Evolutionary conservation across 2,113 vertebrate species (phyloP), one percentile per base, ranked within the genome.

Genomic region (Thinocorus orbignyianus): DNA sequence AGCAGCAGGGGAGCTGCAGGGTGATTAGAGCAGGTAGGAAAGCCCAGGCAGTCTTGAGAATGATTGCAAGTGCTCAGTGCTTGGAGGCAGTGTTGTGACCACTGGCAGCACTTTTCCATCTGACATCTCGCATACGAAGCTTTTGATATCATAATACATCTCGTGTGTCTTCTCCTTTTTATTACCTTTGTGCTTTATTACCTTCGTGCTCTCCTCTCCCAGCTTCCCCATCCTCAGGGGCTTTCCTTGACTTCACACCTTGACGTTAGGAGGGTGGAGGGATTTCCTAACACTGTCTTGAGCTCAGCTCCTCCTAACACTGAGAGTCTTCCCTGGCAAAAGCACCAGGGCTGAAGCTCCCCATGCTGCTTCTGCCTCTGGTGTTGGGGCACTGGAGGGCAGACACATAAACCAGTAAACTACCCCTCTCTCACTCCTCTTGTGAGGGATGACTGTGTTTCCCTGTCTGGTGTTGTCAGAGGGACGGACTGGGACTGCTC

Each of bases 191-290:
- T 26, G 35, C 28, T 26, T 79, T 57, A 35, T 69, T 90, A 31
- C 54, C 57, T 79, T 82, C 11, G 3, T 26, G 35, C 28, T 26
- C 57, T 66, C 5, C 41, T 52, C 26, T 79, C n/a, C 16, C 35
- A 23, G 28, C 35, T 79, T 81, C 73, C n/a, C 55, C 30, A 19
- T 55, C 46, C 42, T 62, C 0, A 0, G 39, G 87, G 44, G 39
- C 55, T 88, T 68, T 35, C 48, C 54, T 64, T 35, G 57, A 11
- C 28, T 70, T 42, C 70, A 72, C 76, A 37, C 62, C 54, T 54
- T 28, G 16, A 3, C 9, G 2, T n/a, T 37, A 3, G 35, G 28
- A n/a, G 55, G 60, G 4, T 19, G n/a, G 35, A 4, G 3, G 2
- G 9, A 30, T 62, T 69, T 35, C 42, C 49, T n/a, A 4, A 8